Conservation (phyloP, 2,888 invertebrate species). For the Aelia acuminata region DNA sequence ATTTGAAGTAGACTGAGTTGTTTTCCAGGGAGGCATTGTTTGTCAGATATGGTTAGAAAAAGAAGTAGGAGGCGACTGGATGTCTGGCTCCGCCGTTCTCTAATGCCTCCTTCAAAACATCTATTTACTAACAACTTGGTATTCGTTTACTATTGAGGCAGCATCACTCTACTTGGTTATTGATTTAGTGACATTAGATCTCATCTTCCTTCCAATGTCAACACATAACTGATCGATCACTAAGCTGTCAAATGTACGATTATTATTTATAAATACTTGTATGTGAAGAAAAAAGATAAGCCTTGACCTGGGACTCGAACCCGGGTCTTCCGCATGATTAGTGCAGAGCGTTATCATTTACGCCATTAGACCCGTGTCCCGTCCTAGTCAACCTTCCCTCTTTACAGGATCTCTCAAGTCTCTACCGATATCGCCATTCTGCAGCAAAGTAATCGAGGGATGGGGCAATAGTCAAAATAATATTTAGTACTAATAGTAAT, state of each 20-base stretch:
- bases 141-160: background rate
- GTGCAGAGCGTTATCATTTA: too few species aligned
- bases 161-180: background rate
- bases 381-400: too few species aligned
- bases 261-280: too few species aligned
- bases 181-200: background rate
- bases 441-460: too few species aligned
- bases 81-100: slow-evolving; percentile 36
- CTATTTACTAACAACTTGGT: slow-evolving; percentile 35
- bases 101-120: slow-evolving; percentile 49
- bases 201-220: background rate
- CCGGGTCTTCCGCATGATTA: too few species aligned
- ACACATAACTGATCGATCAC: background rate
- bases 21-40: background rate
- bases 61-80: slow-evolving; percentile 20
- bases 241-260: background rate
- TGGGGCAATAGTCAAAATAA: too few species aligned
- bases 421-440: too few species aligned
- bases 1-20: background rate
- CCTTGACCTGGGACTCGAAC: too few species aligned
- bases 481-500: too few species aligned
- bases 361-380: too few species aligned
- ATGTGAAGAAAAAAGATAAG: too few species aligned
- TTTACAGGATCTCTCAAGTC: too few species aligned
- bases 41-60: slow-evolving; percentile 39